phyloP scores from a whole-genome alignment of 1,140 invertebrate genomes.

The Brachionus manjavacas region DNA sequence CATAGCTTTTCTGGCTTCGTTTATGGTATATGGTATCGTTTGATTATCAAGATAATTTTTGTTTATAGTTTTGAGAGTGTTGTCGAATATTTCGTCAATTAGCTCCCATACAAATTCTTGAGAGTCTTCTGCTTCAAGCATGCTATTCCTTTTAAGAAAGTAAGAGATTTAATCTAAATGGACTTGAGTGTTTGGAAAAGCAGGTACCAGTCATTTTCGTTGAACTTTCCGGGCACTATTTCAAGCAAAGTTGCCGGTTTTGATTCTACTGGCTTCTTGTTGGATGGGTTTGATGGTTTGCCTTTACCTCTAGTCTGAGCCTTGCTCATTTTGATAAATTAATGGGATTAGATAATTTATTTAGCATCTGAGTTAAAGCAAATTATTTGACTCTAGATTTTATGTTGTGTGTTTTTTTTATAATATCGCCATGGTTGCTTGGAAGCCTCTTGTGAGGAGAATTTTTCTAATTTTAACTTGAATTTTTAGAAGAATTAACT shows the following conservation, averaged over 20 bases:
- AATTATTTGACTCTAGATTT: not conserved
- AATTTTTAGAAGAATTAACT: not conserved
- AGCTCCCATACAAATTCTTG: conserved; percentile 55
- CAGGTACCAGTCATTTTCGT: conserved; percentile 55
- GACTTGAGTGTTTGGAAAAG: not conserved
- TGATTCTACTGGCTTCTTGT: not conserved
- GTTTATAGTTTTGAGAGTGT: conserved; percentile 49
- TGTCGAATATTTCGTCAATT: conserved; percentile 51
- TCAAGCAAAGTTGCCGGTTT: conserved; percentile 44
- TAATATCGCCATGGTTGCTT: not conserved
- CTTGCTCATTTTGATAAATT: conserved; percentile 7
- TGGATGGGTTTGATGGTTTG: not conserved
- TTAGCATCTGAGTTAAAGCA: not conserved
- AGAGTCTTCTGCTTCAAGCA: conserved; percentile 53
- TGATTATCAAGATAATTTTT: conserved; percentile 53
- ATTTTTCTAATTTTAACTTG: not conserved
- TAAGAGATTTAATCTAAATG: not conserved
- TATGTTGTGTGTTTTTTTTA: not conserved
- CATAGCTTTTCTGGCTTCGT: conserved; percentile 55
- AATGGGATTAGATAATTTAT: not conserved
- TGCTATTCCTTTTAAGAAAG: conserved; percentile 50
- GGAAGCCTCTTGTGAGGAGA: not conserved
- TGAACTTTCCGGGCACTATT: conserved; percentile 57
- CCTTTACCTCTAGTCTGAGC: not conserved
- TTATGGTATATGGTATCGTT: conserved; percentile 55